Evolutionary conservation across 1,140 invertebrate genomes (phyloP).

Genomic region (Papilio xuthus): DNA sequence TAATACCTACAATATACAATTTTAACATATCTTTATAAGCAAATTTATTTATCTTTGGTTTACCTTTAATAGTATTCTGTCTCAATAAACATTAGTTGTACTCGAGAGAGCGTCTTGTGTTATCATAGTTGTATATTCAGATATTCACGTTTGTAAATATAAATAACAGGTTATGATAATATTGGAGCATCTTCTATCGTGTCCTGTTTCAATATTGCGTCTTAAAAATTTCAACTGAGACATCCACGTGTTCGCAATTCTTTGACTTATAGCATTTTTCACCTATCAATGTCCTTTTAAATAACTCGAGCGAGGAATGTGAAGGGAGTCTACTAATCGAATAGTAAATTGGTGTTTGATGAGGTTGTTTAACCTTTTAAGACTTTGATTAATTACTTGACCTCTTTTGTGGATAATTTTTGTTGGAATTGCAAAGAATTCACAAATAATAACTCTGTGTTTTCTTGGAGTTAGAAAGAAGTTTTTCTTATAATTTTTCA

Average conservation of each 20-base stretch:
- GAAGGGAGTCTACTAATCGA: constrained; percentile 21
- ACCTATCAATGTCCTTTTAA: not conserved
- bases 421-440: not conserved
- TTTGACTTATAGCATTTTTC: constrained; percentile 2
- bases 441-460: not conserved
- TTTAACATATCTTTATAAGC: not conserved
- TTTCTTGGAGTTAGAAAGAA: too few species aligned
- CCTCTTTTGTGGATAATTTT: not conserved
- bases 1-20: too few species aligned
- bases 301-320: constrained; percentile 20
- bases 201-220: constrained; percentile 26
- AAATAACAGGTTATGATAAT: constrained; percentile 29
- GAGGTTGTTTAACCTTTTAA: not conserved
- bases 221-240: not conserved
- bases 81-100: not conserved
- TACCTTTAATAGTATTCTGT: not conserved
- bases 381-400: constrained; percentile 5
- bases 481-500: too few species aligned
- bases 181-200: constrained; percentile 15
- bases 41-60: not conserved
- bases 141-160: constrained; percentile 12
- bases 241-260: not conserved
- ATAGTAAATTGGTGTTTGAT: constrained; percentile 9
- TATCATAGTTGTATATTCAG: constrained; percentile 18
- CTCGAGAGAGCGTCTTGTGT: not conserved